A percentile compares a stretch with the other conserved stretches of the same genome.
phyloP scores from a whole-genome alignment of 2,888 invertebrate species.

The Drosophila mettleri region DNA sequence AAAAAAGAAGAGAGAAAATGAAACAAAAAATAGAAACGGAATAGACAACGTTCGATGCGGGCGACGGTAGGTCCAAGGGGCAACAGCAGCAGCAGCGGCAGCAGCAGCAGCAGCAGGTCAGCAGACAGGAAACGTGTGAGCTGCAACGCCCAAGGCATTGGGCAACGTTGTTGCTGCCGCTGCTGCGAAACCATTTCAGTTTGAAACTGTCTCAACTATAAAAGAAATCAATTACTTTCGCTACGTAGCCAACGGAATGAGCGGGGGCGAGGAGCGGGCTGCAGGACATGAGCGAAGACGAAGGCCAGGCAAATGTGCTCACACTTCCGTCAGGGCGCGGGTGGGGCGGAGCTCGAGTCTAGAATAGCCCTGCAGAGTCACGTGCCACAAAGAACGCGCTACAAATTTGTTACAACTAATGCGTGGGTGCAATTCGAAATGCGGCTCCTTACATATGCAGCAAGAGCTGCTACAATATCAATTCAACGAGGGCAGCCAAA shows the following conservation, averaged over 20 bases:
- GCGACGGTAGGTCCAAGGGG: conserved; percentile 1
- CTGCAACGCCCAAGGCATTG: conserved; percentile 47
- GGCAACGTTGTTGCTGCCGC: conserved; percentile 53
- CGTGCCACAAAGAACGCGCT: conserved; percentile 75
- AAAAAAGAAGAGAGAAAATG: not conserved
- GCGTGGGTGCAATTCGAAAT: conserved; percentile 80
- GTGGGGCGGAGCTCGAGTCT: not conserved
- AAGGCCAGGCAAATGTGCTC: conserved; percentile 55
- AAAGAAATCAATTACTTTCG: conserved; percentile 81
- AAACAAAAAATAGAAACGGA: conserved; percentile 34
- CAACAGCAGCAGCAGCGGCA: not conserved
- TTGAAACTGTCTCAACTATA: conserved; percentile 79
- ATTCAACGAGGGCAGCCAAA: conserved; percentile 24
- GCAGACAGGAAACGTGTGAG: conserved; percentile 62
- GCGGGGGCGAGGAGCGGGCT: not conserved
- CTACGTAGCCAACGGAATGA: conserved; percentile 35
- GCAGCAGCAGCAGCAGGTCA: conserved; percentile 40
- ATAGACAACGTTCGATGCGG: conserved; percentile 45
- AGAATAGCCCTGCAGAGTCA: conserved; percentile 55
- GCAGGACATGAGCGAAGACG: conserved; percentile 15
- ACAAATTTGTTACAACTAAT: conserved; percentile 80
- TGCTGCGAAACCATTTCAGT: conserved; percentile 63
- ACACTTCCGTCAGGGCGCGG: conserved; percentile 66
- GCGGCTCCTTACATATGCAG: conserved; percentile 54
- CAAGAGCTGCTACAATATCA: conserved; percentile 44